Evolutionary conservation across 53 echinoderm and acorn worm genomes (phyloP).

Genomic region (Temnopleurus reevesii): DNA sequence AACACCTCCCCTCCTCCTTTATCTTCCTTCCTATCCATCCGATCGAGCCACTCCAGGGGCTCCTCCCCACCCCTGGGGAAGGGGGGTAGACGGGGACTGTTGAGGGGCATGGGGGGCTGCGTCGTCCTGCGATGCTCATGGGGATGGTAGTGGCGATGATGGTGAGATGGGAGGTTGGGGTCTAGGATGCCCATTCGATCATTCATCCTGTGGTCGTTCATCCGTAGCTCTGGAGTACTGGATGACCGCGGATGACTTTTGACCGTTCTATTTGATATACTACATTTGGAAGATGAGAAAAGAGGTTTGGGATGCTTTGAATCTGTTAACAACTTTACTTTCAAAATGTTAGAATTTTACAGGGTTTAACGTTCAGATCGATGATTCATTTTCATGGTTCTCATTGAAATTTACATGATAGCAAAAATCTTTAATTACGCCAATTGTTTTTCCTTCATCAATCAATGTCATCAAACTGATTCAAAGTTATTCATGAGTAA

Average conservation of each 20-base stretch:
- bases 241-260: conserved; percentile 80
- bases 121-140: conserved; percentile 57
- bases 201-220: conserved; percentile 69
- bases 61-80: conserved; percentile 40
- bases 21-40: conserved; percentile 39
- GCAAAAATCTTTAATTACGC: too few species aligned
- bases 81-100: background rate
- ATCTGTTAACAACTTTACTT: too few species aligned
- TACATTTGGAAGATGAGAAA: background rate
- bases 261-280: conserved; percentile 27
- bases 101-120: conserved; percentile 58
- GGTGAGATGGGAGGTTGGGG: conserved; percentile 54
- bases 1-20: conserved; percentile 49
- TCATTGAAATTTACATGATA: too few species aligned
- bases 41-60: conserved; percentile 29
- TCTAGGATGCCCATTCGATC: conserved; percentile 50
- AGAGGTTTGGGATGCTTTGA: too few species aligned
- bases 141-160: conserved; percentile 40
- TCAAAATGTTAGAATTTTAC: too few species aligned
- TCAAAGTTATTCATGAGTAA: too few species aligned
- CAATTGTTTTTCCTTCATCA: too few species aligned
- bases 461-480: too few species aligned
- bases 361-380: too few species aligned
- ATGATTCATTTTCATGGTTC: too few species aligned
- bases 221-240: conserved; percentile 89